phyloP scores from a whole-genome alignment of 2,888 invertebrate genomes.

The Cyclophora albipunctata region DNA sequence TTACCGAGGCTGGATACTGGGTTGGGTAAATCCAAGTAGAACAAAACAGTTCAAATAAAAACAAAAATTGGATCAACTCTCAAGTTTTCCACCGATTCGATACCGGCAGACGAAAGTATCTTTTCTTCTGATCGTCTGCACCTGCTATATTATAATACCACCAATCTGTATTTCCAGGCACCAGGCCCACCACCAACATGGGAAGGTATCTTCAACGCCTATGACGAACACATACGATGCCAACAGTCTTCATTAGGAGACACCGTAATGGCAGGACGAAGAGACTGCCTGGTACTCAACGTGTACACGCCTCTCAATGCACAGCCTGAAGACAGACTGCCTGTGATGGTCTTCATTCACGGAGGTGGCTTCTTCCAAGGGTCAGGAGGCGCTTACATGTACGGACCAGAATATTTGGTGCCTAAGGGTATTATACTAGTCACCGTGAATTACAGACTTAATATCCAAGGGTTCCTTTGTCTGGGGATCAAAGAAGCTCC shows the following conservation, averaged over 20 bases:
- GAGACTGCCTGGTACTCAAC: slow-evolving; percentile 49
- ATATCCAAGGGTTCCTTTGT: slow-evolving; percentile 53
- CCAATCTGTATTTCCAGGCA: slow-evolving; percentile 32
- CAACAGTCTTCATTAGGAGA: slow-evolving; percentile 32
- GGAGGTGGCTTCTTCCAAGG: slow-evolving; percentile 58
- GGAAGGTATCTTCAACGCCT: slow-evolving; percentile 46
- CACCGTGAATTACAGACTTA: slow-evolving; percentile 54
- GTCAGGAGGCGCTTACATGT: slow-evolving; percentile 35
- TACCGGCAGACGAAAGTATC: no score
- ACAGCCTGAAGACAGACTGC: slow-evolving; percentile 23
- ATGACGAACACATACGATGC: slow-evolving; percentile 47
- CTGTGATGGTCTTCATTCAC: slow-evolving; percentile 61
- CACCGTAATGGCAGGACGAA: slow-evolving; percentile 27
- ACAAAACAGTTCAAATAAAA: no score
- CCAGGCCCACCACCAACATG: slow-evolving; percentile 52
- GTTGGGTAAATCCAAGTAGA: no score
- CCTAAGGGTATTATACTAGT: slow-evolving; percentile 50
- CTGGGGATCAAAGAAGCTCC: slow-evolving; percentile 53
- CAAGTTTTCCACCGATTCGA: no score
- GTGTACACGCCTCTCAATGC: slow-evolving; percentile 43
- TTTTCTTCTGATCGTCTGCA: no score
- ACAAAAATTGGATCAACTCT: no score
- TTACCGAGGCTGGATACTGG: no score
- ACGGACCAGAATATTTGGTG: slow-evolving; percentile 51
- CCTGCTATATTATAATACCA: no score